Conservation (phyloP, 1,140 invertebrate species). For the Cyphomyrmex costatus region DNA sequence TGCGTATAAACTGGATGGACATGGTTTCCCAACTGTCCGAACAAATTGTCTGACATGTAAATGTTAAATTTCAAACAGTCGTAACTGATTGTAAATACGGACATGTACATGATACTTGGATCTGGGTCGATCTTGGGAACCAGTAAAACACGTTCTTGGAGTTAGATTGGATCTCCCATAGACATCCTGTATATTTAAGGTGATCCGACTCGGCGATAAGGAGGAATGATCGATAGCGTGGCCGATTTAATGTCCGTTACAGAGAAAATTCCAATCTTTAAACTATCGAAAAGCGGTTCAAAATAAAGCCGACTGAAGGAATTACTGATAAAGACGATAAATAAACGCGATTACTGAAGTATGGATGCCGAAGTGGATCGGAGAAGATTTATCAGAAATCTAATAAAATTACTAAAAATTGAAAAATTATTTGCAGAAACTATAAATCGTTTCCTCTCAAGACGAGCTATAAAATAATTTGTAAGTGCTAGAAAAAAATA, state of each 20-base stretch:
- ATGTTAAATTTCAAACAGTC: slow-evolving; percentile 44
- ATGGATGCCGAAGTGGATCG: not conserved
- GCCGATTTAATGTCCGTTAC: slow-evolving; percentile 61
- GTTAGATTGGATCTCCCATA: slow-evolving; percentile 48
- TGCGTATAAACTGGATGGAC: slow-evolving; percentile 21
- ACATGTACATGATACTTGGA: slow-evolving; percentile 34
- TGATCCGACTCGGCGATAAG: slow-evolving; percentile 73
- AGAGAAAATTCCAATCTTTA: slow-evolving; percentile 60
- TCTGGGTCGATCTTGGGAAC: slow-evolving; percentile 44
- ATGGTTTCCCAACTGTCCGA: slow-evolving; percentile 18
- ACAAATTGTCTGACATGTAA: slow-evolving; percentile 30
- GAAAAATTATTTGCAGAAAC: not conserved
- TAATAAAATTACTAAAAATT: not conserved
- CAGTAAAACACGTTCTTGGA: slow-evolving; percentile 43
- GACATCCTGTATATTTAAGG: slow-evolving; percentile 68
- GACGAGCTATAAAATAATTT: not conserved
- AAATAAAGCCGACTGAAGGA: slow-evolving; percentile 22
- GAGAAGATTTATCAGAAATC: not conserved
- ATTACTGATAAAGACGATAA: slow-evolving; percentile 40
- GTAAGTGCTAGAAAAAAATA: not conserved
- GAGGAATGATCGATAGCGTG: slow-evolving; percentile 69
- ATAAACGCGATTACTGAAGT: not conserved
- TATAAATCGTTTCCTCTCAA: not conserved
- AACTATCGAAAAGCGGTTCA: slow-evolving; percentile 21
- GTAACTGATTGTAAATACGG: slow-evolving; percentile 56